Base-by-base conservation (phyloP, 1,140 invertebrate genomes). In the Aethina tumida region DNA sequence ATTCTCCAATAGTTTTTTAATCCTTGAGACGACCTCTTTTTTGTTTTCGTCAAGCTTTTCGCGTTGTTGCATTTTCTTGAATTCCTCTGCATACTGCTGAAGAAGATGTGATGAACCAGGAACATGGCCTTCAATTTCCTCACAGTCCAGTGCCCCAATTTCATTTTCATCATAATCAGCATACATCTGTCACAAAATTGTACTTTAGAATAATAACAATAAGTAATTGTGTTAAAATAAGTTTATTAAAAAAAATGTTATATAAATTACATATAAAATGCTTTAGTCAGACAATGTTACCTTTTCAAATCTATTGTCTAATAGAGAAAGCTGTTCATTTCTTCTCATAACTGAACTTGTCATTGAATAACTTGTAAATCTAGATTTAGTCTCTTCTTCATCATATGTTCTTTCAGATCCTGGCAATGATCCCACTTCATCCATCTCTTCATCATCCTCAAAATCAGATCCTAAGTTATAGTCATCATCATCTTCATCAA, bases 331-430 rank as follows among this genome's bases (percentile, higher is more conserved):
- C 30, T 86, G 80, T 36, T 90, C 74, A 64, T 92, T 95, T 46
- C 93, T 73, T 37, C 72, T 70, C 3, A 97, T 86, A 0, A 94
- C 81, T 52, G 89, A 93, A 27, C 88, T 94, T 0, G 83, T 84
- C 79, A 97, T 87, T 1, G 92, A 96, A 63, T 95, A 97, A 52
- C 89, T 79, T 0, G 92, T 95, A 61, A 96, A 96, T 10, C 80
- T 65, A 0, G 90, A 88, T 59, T 85, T 90, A 0, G 81, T 84
- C 59, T 93, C 84, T 53, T 84, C 80, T 37, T 82, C 73, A 22
- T 69, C 70, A 37, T 75, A 74, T 3, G 56, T 47, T 34, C 53
- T 60, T 39, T 67, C 57, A 22, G 47, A 58, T 40, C 68, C 70
- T 57, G 46, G 59, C 35, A 68, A 67, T 58, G 65, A 81, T 45